Evolutionary conservation across 2,797 vertebrate species (phyloP).

Genomic region (Anguilla anguilla): DNA sequence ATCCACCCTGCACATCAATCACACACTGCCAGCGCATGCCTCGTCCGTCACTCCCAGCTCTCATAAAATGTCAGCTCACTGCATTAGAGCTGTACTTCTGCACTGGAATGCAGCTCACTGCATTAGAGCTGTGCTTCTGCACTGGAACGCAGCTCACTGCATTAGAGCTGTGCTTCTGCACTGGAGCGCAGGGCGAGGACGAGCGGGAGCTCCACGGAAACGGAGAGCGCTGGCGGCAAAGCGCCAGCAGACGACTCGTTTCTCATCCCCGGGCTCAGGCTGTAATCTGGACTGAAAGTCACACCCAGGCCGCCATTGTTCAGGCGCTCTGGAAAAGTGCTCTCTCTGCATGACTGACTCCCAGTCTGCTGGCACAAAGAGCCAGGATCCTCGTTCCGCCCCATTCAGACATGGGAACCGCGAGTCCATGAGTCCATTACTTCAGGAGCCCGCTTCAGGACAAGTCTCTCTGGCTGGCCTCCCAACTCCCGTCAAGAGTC

Average conservation of each 20-base stretch:
- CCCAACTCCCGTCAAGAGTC: background rate
- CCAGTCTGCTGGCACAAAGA: constrained; percentile 1
- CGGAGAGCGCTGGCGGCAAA: background rate
- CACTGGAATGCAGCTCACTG: background rate
- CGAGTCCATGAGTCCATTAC: background rate
- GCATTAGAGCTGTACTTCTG: background rate
- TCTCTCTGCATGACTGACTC: constrained; percentile 1
- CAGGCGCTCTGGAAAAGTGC: background rate
- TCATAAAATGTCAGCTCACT: background rate
- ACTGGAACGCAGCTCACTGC: background rate
- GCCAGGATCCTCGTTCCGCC: background rate
- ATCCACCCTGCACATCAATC: background rate
- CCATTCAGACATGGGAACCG: background rate
- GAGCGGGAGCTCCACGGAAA: background rate
- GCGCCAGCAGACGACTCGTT: background rate
- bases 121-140: no score
- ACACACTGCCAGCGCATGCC: background rate
- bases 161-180: background rate
- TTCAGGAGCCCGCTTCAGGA: background rate
- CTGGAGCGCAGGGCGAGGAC: background rate
- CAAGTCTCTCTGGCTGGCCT: background rate
- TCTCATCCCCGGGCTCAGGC: constrained; percentile 9
- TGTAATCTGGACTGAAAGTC: constrained; percentile 22
- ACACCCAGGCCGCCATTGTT: constrained; percentile 10
- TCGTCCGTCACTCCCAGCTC: background rate